A percentile compares a stretch with the other conserved stretches of the same genome.
Conservation (phyloP, 2,113 vertebrate species). For the Campylomormyrus tamandua region DNA sequence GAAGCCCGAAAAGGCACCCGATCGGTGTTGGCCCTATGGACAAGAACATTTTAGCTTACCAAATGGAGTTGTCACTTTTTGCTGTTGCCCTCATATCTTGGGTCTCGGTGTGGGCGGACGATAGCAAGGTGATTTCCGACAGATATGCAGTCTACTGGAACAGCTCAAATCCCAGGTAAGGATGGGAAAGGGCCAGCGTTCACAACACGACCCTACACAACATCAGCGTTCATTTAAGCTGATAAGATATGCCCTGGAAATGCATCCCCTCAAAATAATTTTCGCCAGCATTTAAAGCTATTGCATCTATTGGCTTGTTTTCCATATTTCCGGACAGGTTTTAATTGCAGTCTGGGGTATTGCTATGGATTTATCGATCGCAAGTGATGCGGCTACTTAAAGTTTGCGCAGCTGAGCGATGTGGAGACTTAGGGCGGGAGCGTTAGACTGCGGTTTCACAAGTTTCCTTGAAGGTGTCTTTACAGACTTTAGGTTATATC, state of each 20-base stretch:
- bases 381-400: background rate
- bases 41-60: conserved; percentile 47
- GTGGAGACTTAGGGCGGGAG: background rate
- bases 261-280: background rate
- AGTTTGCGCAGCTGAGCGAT: background rate
- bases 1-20: background rate
- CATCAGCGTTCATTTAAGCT: background rate
- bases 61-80: conserved; percentile 65
- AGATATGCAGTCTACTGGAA: conserved; percentile 88
- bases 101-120: conserved; percentile 70
- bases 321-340: background rate
- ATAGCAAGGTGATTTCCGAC: conserved; percentile 74
- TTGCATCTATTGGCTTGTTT: background rate
- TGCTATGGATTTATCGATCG: background rate
- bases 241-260: background rate
- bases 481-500: background rate
- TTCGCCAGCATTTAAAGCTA: background rate
- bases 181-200: background rate
- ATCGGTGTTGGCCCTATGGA: conserved; percentile 31
- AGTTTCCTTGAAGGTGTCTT: background rate
- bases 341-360: background rate
- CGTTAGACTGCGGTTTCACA: background rate
- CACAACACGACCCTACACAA: background rate
- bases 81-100: conserved; percentile 64
- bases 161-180: conserved; percentile 86